Evolutionary conservation across 2,797 vertebrate genomes (phyloP).

Genomic region (Balearica regulorum): DNA sequence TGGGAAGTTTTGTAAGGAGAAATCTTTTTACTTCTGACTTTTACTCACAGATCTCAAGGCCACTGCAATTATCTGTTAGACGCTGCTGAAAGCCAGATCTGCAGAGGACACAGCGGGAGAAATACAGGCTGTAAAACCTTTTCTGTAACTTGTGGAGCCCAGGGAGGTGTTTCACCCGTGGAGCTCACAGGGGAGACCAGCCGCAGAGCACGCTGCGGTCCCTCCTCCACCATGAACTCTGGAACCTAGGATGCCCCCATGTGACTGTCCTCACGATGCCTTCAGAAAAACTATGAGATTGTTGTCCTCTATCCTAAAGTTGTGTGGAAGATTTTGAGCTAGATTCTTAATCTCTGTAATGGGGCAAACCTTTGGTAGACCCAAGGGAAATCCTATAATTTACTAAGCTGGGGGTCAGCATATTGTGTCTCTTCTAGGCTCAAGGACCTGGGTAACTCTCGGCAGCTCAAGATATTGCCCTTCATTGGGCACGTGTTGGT

Average conservation of each 20-base stretch:
- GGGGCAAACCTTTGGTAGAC: background rate
- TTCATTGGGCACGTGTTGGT: background rate
- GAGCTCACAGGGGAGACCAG: background rate
- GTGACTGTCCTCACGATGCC: too few relatives aligned
- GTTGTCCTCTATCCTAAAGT: background rate
- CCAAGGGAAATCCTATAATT: background rate
- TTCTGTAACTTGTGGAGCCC: background rate
- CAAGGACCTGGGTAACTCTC: background rate
- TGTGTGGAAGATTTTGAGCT: background rate
- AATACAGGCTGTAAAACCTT: background rate
- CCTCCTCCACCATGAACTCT: too few relatives aligned
- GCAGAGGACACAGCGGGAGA: rapidly evolving
- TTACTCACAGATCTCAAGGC: background rate
- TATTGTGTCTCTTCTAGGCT: background rate
- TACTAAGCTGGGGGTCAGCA: background rate
- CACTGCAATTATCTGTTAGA: background rate
- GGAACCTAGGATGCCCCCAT: background rate
- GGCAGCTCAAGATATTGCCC: background rate
- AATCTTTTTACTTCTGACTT: background rate
- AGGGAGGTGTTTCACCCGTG: background rate
- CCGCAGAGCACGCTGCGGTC: background rate
- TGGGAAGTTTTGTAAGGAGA: background rate
- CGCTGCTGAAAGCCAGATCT: background rate
- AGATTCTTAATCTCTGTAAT: background rate
- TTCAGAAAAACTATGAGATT: background rate